Evolutionary conservation across 2,113 vertebrate genomes (phyloP), one percentile per base, ranked within the genome.

Genomic region (Empidonax traillii): DNA sequence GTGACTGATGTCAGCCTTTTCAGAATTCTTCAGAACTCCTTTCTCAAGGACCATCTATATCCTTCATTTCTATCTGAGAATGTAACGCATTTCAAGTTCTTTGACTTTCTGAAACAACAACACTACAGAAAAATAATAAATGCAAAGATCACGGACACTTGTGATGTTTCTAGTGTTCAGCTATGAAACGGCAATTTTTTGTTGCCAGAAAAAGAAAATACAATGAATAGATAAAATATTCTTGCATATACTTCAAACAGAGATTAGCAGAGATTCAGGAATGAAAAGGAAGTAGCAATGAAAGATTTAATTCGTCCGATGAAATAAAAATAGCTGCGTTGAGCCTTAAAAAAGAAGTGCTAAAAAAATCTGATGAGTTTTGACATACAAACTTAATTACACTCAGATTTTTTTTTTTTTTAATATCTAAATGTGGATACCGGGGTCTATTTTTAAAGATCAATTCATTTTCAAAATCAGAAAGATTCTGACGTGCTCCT

Each of bases 381-480:
- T 97, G 94, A 97, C 96, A 95, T 28, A 81, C 68, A 89, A 89
- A 94, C 76, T 88, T 95, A 96, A 96, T 96, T 95, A 87, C 69
- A 78, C 76, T 49, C 61, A 28, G 25, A 69, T 41, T 24, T 41
- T 59, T 46, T 46, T 89, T 90, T 44, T 39, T 2, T 13, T 41
- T 41, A 41, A 6, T 31, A 63, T 61, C 93, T 94, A 95, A 97
- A 93, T 75, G 66, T 73, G 73, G 88, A 49, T 86, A 90, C 49
- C 46, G 35, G 13, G 39, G 31, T 78, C 69, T 96, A 94, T 96
- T 96, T 97, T 96, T 95, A 78, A 92, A 84, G 62, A 94, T 84
- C 20, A 74, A 59, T 67, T 69, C 53, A 49, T 74, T 89, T 80
- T 66, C 41, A 94, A 53, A 89, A 77, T 84, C 80, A 77, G 72